Base-by-base conservation (phyloP, 1,140 invertebrate species). In the Drosophila burlai region DNA sequence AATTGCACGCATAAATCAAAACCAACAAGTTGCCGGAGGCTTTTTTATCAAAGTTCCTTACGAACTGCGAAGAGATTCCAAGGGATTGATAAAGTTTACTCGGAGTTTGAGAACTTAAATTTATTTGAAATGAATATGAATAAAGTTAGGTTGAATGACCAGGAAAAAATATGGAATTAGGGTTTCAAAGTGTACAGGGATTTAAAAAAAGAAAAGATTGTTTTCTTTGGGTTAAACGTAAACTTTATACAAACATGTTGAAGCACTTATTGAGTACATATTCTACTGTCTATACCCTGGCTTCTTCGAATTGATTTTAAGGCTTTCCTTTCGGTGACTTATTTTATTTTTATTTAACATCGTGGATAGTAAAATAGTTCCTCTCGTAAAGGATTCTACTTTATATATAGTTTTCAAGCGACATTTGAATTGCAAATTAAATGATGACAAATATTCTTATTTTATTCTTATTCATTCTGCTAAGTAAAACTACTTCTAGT, bases 1-100 rank as follows among this genome's bases (percentile, higher is more conserved):
- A 86, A 86, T 86, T 79, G 80, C 65, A 66, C 26, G 38, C 80
- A 86, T 83, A 86, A 86, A 86, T 86, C 83, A 86, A 36, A 69
- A 58, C 50, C 76, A 84, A 81, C 78, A 80, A 84, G 82, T 55
- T 52, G 21, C 34, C 24, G 47, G 46, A 60, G 54, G 13, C 45
- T 21, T 26, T 21, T 26, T 18, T 26, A 13, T 24, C 18, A 66
- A 66, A 45, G 29, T 24, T 43, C 18, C 29, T 29, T 31, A 8
- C 16, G 26, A 21, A 46, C 21, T 38, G 49, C 24, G 24, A 1
- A 11, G 2, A 74, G 72, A 74, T 75, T 46, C 29, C 43, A 75
- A n/a, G 58, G 73, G 72, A 49, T 64, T 64, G 72, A 75, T 75
- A 73, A 73, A 38, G 21, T 13, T 13, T 42, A 42, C 21, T 36